Conservation (phyloP, 2,113 vertebrate species). For the Ammodramus savannarum region DNA sequence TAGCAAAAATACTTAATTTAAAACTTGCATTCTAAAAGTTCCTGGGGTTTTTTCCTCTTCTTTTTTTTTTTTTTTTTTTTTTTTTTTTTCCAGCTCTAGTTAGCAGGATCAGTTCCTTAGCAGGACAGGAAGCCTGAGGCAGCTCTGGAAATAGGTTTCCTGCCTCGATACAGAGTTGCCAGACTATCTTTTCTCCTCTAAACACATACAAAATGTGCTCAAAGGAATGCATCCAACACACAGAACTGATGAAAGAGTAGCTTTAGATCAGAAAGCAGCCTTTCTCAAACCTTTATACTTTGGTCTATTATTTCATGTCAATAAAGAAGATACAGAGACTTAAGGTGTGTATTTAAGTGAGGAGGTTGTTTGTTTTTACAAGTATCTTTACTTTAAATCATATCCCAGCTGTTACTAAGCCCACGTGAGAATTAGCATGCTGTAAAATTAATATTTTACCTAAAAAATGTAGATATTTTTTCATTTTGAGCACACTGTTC, state of each 20-base stretch:
- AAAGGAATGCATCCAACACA: neutral
- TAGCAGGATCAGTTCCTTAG: neutral
- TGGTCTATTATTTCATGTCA: neutral
- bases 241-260: neutral
- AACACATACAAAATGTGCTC: neutral
- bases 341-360: neutral
- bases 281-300: neutral
- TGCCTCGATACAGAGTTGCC: neutral
- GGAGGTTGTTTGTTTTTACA: neutral
- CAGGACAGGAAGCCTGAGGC: neutral
- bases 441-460: neutral
- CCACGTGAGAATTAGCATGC: neutral
- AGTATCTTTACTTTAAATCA: neutral
- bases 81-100: neutral
- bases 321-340: neutral
- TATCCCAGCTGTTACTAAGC: neutral
- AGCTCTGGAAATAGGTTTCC: slow-evolving; percentile 43
- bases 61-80: too few species aligned
- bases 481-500: neutral
- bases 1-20: neutral
- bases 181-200: neutral
- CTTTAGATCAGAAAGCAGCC: neutral
- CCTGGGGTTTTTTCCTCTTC: accelerated
- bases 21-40: neutral
- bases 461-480: neutral